Evolutionary conservation across 2,113 vertebrate genomes (phyloP), one percentile per base, ranked within the genome.

Genomic region (Apus apus): DNA sequence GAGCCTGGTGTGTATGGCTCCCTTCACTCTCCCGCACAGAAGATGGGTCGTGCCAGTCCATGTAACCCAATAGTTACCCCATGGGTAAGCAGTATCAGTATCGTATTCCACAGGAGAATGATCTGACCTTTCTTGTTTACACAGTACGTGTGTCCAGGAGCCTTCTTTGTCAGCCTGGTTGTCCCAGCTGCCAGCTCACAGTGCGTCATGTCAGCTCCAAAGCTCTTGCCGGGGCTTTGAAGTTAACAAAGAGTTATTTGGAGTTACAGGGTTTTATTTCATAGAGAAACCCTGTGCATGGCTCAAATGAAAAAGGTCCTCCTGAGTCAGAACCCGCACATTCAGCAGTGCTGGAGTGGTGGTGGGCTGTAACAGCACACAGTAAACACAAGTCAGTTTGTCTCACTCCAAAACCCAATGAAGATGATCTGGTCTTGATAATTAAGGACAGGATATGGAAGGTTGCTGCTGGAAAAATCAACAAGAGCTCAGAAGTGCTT

Each of bases 41-140:
- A 36, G 6, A 0, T 95, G 85, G 90, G 85, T 96, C 65, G 75
- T 68, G 83, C 83, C 90, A 93, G 86, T 94, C 71, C 34, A 3
- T 76, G 94, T 91, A 96, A 97, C 65, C 26, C 7, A 89, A 94
- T 94, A 85, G 77, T 94, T 85, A 74, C 70, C 73, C 64, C 12
- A 30, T 66, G 71, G 91, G 77, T 95, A 88, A 94, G 74, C 2
- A 2, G 77, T 79, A 87, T 92, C 67, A 53, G 75, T 87, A 45
- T 97, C 96, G 53, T 94, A 45, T 97, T 89, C 93, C 80, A 8
- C 6, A 30, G 67, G 67, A 92, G 92, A 93, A 83, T 89, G 67
- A 79, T 62, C 81, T 97, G 96, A 96, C 96, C 95, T 97, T 97
- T 96, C 95, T 85, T 96, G 81, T 94, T 95, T 85, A 71, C 85